A percentile compares a stretch with the other conserved stretches of the same genome.
Conservation (phyloP, 2,888 invertebrate genomes). For the Tinea pellionella region DNA sequence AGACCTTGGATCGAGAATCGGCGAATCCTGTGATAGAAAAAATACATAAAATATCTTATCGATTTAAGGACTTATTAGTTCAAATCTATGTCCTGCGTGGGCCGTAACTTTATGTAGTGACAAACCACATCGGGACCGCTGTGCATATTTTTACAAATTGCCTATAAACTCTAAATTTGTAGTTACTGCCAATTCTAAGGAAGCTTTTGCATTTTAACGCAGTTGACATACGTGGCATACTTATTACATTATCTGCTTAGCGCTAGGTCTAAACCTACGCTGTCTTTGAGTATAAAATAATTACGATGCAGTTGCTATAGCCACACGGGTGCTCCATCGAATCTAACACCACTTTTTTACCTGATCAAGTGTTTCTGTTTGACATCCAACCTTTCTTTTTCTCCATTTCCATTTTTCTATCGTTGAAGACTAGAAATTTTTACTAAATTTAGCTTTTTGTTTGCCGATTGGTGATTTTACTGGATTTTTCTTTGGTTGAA, state of each 20-base stretch:
- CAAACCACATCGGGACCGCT: not conserved
- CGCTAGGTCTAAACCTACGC: not conserved
- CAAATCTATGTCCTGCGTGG: slow-evolving; percentile 19
- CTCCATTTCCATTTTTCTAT: slow-evolving; percentile 64
- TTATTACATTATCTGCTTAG: too few relatives aligned
- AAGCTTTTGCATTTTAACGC: not conserved
- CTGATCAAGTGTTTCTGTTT: slow-evolving; percentile 61
- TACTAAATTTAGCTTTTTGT: not conserved
- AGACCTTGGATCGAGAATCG: slow-evolving; percentile 52
- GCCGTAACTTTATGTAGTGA: slow-evolving; percentile 17
- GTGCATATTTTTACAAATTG: not conserved
- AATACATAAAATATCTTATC: too few relatives aligned
- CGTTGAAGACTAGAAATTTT: slow-evolving; percentile 60
- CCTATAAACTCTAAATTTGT: not conserved
- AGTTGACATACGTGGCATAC: not conserved
- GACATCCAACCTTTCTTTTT: slow-evolving; percentile 64
- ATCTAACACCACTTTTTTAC: slow-evolving; percentile 56
- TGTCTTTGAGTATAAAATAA: not conserved
- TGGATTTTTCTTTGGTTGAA: too few relatives aligned
- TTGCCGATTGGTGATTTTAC: too few relatives aligned
- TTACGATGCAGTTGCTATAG: not conserved
- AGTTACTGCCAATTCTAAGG: not conserved
- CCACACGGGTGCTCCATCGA: not conserved
- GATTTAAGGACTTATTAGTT: not conserved
- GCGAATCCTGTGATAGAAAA: slow-evolving; percentile 42